These are phyloP conservation scores for Drosophila mulleri DNA, from an alignment of 2,888 invertebrate species.

Conservation along the genomic window DNA sequence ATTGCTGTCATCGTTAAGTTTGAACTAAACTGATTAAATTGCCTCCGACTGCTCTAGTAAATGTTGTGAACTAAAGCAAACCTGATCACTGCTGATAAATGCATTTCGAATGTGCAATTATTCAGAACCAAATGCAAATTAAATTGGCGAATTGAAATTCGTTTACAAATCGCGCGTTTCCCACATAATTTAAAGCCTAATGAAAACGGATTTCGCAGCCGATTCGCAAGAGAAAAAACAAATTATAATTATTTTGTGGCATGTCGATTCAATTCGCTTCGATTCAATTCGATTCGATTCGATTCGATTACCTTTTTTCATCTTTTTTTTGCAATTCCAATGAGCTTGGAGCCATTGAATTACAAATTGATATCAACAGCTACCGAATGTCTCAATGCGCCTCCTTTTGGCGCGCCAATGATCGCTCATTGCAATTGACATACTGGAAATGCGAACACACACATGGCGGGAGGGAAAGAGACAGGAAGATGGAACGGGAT, in stretches of 20 bases:
- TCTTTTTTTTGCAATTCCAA: constrained; percentile 29
- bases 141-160: constrained; percentile 6
- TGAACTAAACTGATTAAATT: not conserved
- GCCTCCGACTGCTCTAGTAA: no score
- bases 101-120: not conserved
- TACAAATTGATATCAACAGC: constrained; percentile 33
- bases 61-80: not conserved
- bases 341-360: constrained; percentile 40
- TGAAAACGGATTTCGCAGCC: not conserved
- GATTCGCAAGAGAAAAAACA: not conserved
- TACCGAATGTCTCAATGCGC: constrained; percentile 22
- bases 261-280: constrained; percentile 2
- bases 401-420: constrained; percentile 9
- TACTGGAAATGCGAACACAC: constrained; percentile 7
- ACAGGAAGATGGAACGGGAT: not conserved
- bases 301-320: constrained; percentile 5
- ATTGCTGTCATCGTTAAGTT: not conserved
- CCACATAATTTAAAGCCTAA: constrained; percentile 19
- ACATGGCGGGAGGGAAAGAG: not conserved
- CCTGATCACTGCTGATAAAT: not conserved
- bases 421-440: constrained; percentile 22
- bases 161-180: not conserved
- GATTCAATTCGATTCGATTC: constrained; percentile 16
- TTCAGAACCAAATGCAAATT: not conserved
- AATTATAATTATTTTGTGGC: constrained; percentile 7